Percentiles rank a stretch among this genome's conserved stretches.
Conservation (phyloP, 1,140 invertebrate genomes). For the Agrypnia vestita region DNA sequence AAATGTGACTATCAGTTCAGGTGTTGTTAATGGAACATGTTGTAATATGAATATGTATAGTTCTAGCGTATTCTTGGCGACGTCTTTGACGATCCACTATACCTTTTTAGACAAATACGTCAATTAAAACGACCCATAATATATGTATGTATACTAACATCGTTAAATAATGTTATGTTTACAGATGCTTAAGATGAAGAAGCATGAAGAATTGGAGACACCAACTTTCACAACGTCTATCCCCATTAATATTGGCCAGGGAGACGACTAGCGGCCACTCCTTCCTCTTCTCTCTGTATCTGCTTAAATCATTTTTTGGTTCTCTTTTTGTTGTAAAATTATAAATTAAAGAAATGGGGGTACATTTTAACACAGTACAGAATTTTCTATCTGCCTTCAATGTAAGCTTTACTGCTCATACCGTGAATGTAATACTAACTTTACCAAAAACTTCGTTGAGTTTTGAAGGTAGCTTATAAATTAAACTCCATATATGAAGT, state of each 20-base stretch:
- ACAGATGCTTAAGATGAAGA: conserved; percentile 94
- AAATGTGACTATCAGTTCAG: not conserved
- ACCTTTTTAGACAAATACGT: not conserved
- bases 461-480: too few species aligned
- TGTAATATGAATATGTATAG: not conserved
- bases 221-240: conserved; percentile 95
- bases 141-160: too few species aligned
- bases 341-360: too few species aligned
- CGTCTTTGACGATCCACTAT: not conserved
- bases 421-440: too few species aligned
- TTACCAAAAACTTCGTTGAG: too few species aligned
- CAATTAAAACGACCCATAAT: too few species aligned
- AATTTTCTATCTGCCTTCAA: too few species aligned
- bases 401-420: too few species aligned
- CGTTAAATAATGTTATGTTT: conserved; percentile 53
- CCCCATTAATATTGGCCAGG: conserved; percentile 76
- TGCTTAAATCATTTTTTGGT: conserved; percentile 26
- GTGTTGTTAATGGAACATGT: not conserved
- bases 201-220: conserved; percentile 94
- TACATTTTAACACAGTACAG: too few species aligned
- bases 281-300: not conserved
- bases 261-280: conserved; percentile 47
- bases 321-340: too few species aligned
- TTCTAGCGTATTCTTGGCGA: too few species aligned
- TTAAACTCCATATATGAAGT: too few species aligned